Percentiles rank a stretch among this genome's conserved stretches.
phyloP scores from a whole-genome alignment of 2,113 vertebrate genomes.

The Eulemur macaco region DNA sequence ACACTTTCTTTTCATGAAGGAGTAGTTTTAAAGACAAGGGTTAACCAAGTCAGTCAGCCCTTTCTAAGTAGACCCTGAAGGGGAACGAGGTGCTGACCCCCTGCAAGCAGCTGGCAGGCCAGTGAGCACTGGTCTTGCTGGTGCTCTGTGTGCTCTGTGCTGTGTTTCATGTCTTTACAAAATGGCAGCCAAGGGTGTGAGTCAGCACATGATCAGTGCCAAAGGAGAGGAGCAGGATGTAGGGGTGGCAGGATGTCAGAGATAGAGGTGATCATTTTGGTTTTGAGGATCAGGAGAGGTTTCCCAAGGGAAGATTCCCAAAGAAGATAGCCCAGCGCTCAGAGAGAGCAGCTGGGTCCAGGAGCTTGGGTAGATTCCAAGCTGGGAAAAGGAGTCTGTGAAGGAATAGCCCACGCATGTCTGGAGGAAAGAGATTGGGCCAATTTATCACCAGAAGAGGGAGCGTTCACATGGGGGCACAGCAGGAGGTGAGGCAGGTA shows the following conservation, averaged over 20 bases:
- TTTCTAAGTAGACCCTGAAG: background rate
- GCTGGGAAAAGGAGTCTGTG: background rate
- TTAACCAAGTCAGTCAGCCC: background rate
- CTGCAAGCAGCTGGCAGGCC: background rate
- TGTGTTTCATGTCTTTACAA: background rate
- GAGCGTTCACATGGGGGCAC: background rate
- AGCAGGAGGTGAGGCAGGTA: background rate
- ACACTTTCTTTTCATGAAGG: background rate
- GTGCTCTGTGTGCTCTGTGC: background rate
- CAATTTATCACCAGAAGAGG: background rate
- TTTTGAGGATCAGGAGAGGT: background rate
- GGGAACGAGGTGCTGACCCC: background rate
- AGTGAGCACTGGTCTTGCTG: accelerated
- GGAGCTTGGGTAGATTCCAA: background rate
- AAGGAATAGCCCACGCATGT: background rate
- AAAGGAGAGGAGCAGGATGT: background rate
- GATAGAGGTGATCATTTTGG: background rate
- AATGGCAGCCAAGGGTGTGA: background rate
- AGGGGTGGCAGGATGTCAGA: accelerated
- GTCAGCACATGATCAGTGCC: background rate
- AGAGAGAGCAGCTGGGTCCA: background rate
- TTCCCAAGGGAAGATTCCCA: background rate
- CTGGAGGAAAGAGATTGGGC: background rate
- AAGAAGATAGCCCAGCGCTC: background rate
- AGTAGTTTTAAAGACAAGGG: background rate